Conservation (phyloP, 2,113 vertebrate genomes). For the Syrrhaptes paradoxus region DNA sequence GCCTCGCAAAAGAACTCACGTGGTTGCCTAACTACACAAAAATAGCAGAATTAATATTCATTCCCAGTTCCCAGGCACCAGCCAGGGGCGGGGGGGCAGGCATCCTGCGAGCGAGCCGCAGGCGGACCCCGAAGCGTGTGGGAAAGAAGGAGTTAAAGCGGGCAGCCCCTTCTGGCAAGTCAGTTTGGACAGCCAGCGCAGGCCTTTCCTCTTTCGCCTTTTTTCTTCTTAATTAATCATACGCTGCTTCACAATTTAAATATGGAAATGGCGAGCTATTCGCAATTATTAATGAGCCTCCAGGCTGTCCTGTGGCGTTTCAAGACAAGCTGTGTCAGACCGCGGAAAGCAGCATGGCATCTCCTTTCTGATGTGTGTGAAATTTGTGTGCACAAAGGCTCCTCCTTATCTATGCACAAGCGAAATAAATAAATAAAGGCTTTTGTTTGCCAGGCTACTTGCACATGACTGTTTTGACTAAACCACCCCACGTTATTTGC, state of each 20-base stretch:
- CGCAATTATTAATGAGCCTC: constrained; percentile 66
- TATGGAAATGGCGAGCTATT: constrained; percentile 50
- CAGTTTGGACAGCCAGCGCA: not conserved
- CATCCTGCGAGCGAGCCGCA: not conserved
- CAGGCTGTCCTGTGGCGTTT: constrained; percentile 51
- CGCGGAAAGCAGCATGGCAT: constrained; percentile 76
- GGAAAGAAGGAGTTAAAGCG: constrained; percentile 29
- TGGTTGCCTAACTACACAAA: not conserved
- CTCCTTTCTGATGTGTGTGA: constrained; percentile 70
- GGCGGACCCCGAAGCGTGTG: not conserved
- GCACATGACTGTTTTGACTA: constrained; percentile 78
- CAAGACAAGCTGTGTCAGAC: constrained; percentile 22
- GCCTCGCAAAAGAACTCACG: not conserved
- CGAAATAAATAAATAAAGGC: constrained; percentile 80
- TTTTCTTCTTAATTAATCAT: constrained; percentile 66
- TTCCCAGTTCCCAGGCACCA: not conserved
- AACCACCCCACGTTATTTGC: not conserved
- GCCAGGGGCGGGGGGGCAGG: not conserved
- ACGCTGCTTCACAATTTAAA: constrained; percentile 42
- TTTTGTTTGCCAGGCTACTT: constrained; percentile 79
- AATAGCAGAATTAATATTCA: constrained; percentile 41
- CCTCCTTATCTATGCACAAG: constrained; percentile 40
- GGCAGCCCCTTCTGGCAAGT: not conserved
- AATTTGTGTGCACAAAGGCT: constrained; percentile 74
- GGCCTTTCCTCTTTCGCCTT: not conserved